A percentile compares a stretch with the other conserved stretches of the same genome.
Conservation (phyloP, 2,888 invertebrate genomes). For the Dexiosoma caninum region DNA sequence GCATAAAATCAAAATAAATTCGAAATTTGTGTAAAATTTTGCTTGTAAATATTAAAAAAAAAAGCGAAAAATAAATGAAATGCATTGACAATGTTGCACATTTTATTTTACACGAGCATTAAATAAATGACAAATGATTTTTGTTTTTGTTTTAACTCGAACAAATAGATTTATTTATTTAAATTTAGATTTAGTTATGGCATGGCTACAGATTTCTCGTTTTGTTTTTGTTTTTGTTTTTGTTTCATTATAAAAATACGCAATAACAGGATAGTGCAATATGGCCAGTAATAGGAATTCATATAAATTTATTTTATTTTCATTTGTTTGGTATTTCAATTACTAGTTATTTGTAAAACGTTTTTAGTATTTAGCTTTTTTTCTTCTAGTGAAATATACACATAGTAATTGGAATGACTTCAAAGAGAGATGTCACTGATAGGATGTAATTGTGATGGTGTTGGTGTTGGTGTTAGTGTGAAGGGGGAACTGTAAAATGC, state of each 20-base stretch:
- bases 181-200: conserved; percentile 38
- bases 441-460: too few species aligned
- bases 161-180: conserved; percentile 29
- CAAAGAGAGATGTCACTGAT: too few species aligned
- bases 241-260: not conserved
- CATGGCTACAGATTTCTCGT: not conserved
- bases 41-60: too few species aligned
- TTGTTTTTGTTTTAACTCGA: not conserved
- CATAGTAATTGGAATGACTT: too few species aligned
- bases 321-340: conserved; percentile 21
- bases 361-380: not conserved
- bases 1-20: conserved; percentile 32
- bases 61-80: not conserved
- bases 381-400: too few species aligned
- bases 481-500: too few species aligned
- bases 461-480: too few species aligned
- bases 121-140: conserved; percentile 20
- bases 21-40: not conserved
- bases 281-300: conserved; percentile 41
- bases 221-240: not conserved
- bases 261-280: too few species aligned
- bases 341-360: conserved; percentile 40
- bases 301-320: conserved; percentile 28
- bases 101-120: too few species aligned
- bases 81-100: conserved; percentile 14